These are phyloP conservation scores for Alouatta palliata DNA, from an alignment of 2,113 vertebrate species.

Conservation along the genomic window DNA sequence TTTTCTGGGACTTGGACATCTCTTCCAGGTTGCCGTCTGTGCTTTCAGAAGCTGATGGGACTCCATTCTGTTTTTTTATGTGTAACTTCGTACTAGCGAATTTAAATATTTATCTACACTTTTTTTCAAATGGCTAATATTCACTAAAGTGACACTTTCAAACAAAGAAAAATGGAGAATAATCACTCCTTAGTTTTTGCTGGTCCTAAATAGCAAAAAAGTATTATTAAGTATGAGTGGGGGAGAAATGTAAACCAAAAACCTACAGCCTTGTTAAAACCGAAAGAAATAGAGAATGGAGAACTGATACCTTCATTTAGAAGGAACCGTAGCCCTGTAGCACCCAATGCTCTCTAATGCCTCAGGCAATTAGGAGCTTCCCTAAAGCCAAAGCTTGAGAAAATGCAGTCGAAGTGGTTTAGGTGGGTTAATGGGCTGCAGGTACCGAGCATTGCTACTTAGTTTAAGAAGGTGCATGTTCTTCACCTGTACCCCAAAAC, in stretches of 20 bases:
- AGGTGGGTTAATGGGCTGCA: background rate
- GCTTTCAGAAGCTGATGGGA: conserved; percentile 16
- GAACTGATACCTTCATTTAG: background rate
- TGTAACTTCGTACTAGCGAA: conserved; percentile 37
- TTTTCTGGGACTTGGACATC: conserved; percentile 7
- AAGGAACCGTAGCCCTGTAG: background rate
- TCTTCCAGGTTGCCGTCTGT: conserved; percentile 1
- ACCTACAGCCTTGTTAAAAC: background rate
- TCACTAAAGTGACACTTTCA: background rate
- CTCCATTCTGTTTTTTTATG: background rate
- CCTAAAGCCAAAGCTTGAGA: background rate
- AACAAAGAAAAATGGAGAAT: conserved; percentile 19
- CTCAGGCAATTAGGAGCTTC: background rate
- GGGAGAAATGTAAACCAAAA: background rate
- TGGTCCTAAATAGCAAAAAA: background rate
- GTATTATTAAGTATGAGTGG: background rate
- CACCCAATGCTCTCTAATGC: background rate
- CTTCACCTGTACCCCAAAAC: no score
- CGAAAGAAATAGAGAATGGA: background rate
- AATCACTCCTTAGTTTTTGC: background rate
- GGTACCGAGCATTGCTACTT: background rate
- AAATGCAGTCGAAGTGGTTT: background rate
- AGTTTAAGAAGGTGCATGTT: background rate
- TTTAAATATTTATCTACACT: background rate
- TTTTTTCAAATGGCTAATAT: background rate